Percentiles rank a stretch among this genome's conserved stretches.
phyloP scores from a whole-genome alignment of 2,888 invertebrate species.

The Melipona beecheii region DNA sequence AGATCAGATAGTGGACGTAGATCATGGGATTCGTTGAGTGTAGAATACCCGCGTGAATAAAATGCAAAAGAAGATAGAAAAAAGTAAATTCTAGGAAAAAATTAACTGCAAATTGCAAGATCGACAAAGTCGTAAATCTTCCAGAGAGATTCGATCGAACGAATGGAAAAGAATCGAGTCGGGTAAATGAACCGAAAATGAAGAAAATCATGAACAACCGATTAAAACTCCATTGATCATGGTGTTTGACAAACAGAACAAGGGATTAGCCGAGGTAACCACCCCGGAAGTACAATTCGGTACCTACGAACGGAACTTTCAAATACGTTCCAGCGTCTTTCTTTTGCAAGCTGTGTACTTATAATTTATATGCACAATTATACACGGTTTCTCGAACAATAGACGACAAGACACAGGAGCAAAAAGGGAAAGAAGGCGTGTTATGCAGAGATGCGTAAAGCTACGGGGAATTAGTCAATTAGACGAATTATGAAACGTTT shows the following conservation, averaged over 20 bases:
- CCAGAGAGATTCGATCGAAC: not conserved
- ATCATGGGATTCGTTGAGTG: too few species aligned
- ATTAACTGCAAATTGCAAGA: too few species aligned
- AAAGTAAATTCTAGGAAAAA: too few species aligned
- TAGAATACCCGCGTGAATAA: too few species aligned
- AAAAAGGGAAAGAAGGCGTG: not conserved
- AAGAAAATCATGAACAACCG: not conserved
- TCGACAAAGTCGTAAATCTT: not conserved
- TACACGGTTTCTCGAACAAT: slow-evolving; percentile 19
- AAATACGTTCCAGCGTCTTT: slow-evolving; percentile 8
- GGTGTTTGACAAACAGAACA: not conserved
- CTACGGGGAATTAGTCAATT: slow-evolving; percentile 56
- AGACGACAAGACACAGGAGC: not conserved
- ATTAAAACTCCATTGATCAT: not conserved
- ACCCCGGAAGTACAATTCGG: slow-evolving; percentile 61
- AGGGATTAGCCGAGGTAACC: slow-evolving; percentile 43
- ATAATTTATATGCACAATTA: slow-evolving; percentile 53
- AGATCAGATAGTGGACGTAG: too few species aligned
- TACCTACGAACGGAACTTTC: slow-evolving; percentile 33
- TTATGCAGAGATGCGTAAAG: not conserved
- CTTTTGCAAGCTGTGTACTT: slow-evolving; percentile 42
- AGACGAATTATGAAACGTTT: slow-evolving; percentile 55
- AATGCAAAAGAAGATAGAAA: too few species aligned
- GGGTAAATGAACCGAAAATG: not conserved
- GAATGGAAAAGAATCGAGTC: too few species aligned